A percentile compares a stretch with the other conserved stretches of the same genome.
phyloP scores from a whole-genome alignment of 2,797 vertebrate species.

The Pelodytes ibericus region DNA sequence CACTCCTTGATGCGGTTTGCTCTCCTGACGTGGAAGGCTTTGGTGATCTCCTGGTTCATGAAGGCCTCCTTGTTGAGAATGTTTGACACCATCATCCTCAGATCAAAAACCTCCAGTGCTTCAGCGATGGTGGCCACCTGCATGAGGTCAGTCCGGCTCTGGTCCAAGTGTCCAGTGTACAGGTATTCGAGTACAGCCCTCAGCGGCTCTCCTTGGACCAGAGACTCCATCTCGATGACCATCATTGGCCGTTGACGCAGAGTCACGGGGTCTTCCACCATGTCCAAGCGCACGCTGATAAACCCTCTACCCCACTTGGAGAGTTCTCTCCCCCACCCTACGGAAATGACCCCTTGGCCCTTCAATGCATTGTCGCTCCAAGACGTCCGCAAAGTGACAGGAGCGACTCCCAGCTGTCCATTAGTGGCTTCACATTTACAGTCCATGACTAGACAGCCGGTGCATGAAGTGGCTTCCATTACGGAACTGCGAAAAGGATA shows the following conservation, averaged over 20 bases:
- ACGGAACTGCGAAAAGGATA: conserved; percentile 61
- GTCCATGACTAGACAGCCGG: conserved; percentile 81
- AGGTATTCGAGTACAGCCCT: conserved; percentile 85
- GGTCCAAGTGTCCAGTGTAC: conserved; percentile 84
- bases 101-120: conserved; percentile 89
- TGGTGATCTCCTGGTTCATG: conserved; percentile 96
- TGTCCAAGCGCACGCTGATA: conserved; percentile 76
- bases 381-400: conserved; percentile 74
- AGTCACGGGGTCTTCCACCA: conserved; percentile 79
- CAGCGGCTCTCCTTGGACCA: conserved; percentile 80
- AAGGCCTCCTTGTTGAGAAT: conserved; percentile 90
- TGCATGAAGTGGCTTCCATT: conserved; percentile 79
- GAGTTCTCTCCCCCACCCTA: conserved; percentile 70
- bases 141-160: conserved; percentile 78
- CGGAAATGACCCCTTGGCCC: conserved; percentile 62
- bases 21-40: conserved; percentile 89
- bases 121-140: conserved; percentile 91
- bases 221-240: conserved; percentile 80
- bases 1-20: conserved; percentile 92
- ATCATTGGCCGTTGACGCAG: conserved; percentile 78
- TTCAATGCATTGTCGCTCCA: conserved; percentile 78
- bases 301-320: conserved; percentile 86
- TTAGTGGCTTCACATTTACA: conserved; percentile 68
- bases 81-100: conserved; percentile 95
- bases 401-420: conserved; percentile 63